Conservation (phyloP, 2,797 vertebrate species). For the Rhabdomys pumilio region DNA sequence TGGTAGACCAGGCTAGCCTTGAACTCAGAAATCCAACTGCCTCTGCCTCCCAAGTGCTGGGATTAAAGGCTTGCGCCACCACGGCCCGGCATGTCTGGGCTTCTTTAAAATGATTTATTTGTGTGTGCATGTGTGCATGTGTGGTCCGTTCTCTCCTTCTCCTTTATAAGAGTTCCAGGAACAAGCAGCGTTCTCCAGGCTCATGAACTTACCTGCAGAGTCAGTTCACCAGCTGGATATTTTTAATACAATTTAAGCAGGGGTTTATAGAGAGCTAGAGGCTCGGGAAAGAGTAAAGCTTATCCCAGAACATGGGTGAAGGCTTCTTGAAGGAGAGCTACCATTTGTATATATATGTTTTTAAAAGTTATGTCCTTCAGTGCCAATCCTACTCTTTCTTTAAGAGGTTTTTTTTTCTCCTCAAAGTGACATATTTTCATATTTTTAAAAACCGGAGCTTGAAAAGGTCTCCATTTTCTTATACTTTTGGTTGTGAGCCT, state of each 20-base stretch:
- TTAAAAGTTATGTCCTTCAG: neutral
- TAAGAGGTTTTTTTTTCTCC: neutral
- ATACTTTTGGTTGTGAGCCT: neutral
- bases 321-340: neutral
- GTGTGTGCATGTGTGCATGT: neutral
- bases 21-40: no score
- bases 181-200: neutral
- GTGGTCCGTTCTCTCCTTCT: neutral
- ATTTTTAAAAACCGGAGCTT: conserved; percentile 14
- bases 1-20: no score
- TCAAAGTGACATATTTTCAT: neutral
- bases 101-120: neutral
- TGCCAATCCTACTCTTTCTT: conserved; percentile 41
- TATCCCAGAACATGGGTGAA: neutral
- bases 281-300: neutral
- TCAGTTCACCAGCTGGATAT: neutral
- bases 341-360: neutral
- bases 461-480: conserved; percentile 44
- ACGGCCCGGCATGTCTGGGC: neutral
- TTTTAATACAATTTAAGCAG: neutral
- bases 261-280: neutral
- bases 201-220: neutral
- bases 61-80: no score
- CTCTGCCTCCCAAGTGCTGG: no score
- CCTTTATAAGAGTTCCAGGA: neutral